phyloP scores from a whole-genome alignment of 2,113 vertebrate species.

The Ictalurus punctatus region DNA sequence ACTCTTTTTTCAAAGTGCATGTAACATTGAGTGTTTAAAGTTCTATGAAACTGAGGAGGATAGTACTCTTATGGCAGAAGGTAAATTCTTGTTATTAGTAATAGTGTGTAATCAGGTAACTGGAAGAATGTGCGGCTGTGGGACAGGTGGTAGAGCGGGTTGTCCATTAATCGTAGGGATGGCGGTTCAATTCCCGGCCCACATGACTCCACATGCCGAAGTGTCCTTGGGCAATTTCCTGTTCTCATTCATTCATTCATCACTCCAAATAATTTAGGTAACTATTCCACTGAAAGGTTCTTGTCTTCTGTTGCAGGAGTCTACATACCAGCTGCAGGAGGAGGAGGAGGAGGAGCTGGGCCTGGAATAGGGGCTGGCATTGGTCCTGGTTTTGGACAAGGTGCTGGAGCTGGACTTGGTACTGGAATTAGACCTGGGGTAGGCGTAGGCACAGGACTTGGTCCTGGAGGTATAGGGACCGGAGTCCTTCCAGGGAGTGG shows the following conservation, averaged over 20 bases:
- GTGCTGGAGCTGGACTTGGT: constrained; percentile 44
- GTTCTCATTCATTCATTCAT: not conserved
- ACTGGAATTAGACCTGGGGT: constrained; percentile 33
- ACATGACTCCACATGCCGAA: too few relatives aligned
- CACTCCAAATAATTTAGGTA: not conserved
- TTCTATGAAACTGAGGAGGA: not conserved
- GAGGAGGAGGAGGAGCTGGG: constrained; percentile 40
- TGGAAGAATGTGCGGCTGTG: not conserved
- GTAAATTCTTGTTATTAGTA: not conserved
- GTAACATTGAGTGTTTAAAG: not conserved
- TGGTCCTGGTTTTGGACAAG: constrained; percentile 46
- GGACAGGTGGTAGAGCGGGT: too few relatives aligned
- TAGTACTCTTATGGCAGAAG: not conserved
- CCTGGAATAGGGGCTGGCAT: constrained; percentile 40
- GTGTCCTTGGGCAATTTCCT: too few relatives aligned
- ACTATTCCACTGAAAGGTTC: not conserved
- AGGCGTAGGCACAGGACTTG: constrained; percentile 41
- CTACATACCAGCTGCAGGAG: constrained; percentile 67
- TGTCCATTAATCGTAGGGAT: too few relatives aligned
- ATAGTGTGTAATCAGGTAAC: not conserved
- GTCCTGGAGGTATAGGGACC: constrained; percentile 45
- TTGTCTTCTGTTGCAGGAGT: constrained; percentile 63
- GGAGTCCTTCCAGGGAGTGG: constrained; percentile 44
- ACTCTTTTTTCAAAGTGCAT: not conserved
- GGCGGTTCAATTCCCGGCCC: too few relatives aligned